A percentile compares a stretch with the other conserved stretches of the same genome.
phyloP scores from a whole-genome alignment of 1,140 invertebrate species.

The Venturia canescens region DNA sequence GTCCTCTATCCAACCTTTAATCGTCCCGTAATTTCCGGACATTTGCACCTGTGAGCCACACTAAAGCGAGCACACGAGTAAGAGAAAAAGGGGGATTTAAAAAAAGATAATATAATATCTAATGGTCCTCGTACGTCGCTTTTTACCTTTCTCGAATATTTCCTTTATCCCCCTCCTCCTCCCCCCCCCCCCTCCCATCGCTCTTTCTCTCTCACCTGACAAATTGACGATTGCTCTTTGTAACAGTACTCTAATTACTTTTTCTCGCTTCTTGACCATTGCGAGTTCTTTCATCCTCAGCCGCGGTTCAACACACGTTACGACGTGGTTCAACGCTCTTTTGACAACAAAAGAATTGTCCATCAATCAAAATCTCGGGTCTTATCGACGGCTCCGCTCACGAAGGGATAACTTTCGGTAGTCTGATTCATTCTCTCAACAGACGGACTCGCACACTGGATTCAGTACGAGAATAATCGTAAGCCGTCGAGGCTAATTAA shows the following conservation, averaged over 20 bases:
- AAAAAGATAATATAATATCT: conserved; percentile 35
- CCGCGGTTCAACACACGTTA: not conserved
- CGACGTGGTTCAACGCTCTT: conserved; percentile 11
- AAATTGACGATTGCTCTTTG: conserved; percentile 21
- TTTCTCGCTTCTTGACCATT: conserved; percentile 26
- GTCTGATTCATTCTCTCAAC: conserved; percentile 12
- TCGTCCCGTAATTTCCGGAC: conserved; percentile 28
- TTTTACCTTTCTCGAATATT: not conserved
- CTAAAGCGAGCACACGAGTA: not conserved
- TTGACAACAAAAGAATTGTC: conserved; percentile 26
- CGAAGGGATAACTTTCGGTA: conserved; percentile 22
- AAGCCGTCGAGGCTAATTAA: not conserved
- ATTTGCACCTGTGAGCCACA: conserved; percentile 14
- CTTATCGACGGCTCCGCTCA: not conserved
- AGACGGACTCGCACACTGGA: not conserved
- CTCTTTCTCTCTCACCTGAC: not conserved
- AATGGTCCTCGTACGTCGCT: conserved; percentile 2
- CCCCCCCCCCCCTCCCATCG: too few species aligned
- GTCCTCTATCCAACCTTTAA: conserved; percentile 15
- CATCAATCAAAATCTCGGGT: conserved; percentile 31
- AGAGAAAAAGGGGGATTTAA: not conserved
- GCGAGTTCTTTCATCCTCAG: conserved; percentile 7
- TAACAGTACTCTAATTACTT: conserved; percentile 38
- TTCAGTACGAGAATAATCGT: not conserved
- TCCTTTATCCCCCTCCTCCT: not conserved